Percentiles rank a stretch among this genome's conserved stretches.
These are phyloP conservation scores for Drosophila paramelanica DNA, from an alignment of 2,888 invertebrate species.

Conservation along the genomic window DNA sequence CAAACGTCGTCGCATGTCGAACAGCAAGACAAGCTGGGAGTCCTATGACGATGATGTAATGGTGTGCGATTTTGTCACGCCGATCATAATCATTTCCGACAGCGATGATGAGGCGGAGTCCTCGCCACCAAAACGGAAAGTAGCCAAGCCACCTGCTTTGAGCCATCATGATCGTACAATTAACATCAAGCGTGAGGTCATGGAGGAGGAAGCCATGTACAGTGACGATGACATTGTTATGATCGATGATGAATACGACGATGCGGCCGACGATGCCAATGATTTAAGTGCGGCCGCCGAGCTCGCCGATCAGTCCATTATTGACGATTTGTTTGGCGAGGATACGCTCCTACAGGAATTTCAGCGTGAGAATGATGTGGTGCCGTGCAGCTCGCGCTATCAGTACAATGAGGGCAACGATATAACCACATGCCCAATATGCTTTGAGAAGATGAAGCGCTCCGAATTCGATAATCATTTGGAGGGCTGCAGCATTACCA, in stretches of 20 bases:
- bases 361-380: constrained; percentile 79
- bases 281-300: constrained; percentile 61
- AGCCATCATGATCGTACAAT: constrained; percentile 73
- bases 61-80: constrained; percentile 53
- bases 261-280: constrained; percentile 54
- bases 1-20: constrained; percentile 70
- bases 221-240: constrained; percentile 79
- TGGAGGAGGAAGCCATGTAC: constrained; percentile 71
- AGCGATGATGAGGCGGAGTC: constrained; percentile 54
- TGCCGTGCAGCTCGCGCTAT: constrained; percentile 67
- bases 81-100: constrained; percentile 70
- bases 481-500: constrained; percentile 83
- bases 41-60: constrained; percentile 81
- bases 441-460: constrained; percentile 82
- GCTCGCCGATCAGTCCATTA: constrained; percentile 79
- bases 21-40: constrained; percentile 43
- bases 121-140: not conserved
- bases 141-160: constrained; percentile 6
- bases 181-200: constrained; percentile 82
- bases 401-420: constrained; percentile 72
- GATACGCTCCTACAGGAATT: constrained; percentile 82
- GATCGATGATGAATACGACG: constrained; percentile 79
- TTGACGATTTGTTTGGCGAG: constrained; percentile 83
- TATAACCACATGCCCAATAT: constrained; percentile 83
- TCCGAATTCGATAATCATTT: constrained; percentile 79